phyloP scores from a whole-genome alignment of 1,140 invertebrate species.

The Dinothrombium tinctorium region DNA sequence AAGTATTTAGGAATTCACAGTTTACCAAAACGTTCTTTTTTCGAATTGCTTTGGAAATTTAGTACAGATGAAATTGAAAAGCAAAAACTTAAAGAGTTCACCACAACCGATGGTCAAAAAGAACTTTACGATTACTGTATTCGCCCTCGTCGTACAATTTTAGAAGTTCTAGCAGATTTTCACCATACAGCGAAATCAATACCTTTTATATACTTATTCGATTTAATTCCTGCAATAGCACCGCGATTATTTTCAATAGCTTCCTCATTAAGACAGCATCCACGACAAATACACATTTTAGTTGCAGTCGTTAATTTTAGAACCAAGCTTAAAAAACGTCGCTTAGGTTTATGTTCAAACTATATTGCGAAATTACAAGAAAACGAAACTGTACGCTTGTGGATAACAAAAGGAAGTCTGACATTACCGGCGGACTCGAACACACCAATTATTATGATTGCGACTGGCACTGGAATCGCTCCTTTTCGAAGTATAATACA shows the following conservation, averaged over 20 bases:
- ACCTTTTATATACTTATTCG: constrained; percentile 53
- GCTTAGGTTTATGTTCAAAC: constrained; percentile 72
- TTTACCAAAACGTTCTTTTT: constrained; percentile 59
- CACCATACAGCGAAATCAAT: constrained; percentile 49
- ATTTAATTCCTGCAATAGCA: constrained; percentile 67
- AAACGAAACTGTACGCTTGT: constrained; percentile 29
- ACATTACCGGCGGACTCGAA: constrained; percentile 18
- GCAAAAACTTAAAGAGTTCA: constrained; percentile 73
- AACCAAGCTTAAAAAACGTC: constrained; percentile 45
- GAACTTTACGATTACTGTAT: constrained; percentile 72
- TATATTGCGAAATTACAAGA: constrained; percentile 45
- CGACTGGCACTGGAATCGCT: constrained; percentile 85
- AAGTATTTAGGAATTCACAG: constrained; percentile 32
- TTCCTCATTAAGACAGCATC: constrained; percentile 30
- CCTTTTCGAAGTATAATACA: constrained; percentile 69
- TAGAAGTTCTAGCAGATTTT: constrained; percentile 82
- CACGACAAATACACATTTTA: constrained; percentile 47
- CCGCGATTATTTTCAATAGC: constrained; percentile 92
- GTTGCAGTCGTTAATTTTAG: constrained; percentile 76
- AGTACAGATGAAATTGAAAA: constrained; percentile 62
- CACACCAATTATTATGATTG: constrained; percentile 63
- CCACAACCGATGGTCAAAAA: constrained; percentile 53
- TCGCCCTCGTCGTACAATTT: constrained; percentile 54
- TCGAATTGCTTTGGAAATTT: constrained; percentile 53
- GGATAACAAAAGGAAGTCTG: constrained; percentile 58